These are phyloP conservation scores for Enoplosus armatus DNA, from an alignment of 2,797 vertebrate genomes.

Conservation along the genomic window DNA sequence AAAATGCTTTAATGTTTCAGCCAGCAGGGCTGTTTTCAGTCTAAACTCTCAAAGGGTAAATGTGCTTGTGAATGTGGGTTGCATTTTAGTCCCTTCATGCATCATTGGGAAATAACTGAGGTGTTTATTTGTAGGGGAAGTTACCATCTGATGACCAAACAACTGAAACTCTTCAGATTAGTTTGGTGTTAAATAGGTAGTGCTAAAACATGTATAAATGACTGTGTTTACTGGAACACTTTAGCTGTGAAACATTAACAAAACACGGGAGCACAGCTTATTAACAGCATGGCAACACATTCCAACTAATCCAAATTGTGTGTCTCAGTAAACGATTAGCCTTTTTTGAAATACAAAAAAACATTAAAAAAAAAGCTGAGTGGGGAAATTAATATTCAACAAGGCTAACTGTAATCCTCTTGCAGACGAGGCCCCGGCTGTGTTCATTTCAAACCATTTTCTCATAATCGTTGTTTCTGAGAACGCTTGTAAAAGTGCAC, in stretches of 20 bases:
- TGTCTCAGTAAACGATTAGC: neutral
- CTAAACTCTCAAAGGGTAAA: neutral
- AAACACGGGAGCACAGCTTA: neutral
- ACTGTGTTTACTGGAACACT: neutral
- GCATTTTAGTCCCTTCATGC: neutral
- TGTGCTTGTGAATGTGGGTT: conserved; percentile 2
- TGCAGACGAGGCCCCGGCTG: neutral
- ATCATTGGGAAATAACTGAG: neutral
- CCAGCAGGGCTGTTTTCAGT: conserved; percentile 5
- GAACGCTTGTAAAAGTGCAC: neutral
- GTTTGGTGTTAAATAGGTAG: neutral
- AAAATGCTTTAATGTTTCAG: conserved; percentile 33
- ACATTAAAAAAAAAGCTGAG: neutral
- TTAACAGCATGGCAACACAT: neutral
- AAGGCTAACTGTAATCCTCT: neutral
- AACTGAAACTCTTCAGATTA: neutral
- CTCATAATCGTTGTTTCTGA: neutral
- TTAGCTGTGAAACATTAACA: conserved; percentile 14
- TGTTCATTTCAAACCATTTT: neutral
- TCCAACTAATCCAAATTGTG: neutral
- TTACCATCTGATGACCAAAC: neutral
- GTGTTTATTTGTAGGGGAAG: neutral
- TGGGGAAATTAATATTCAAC: neutral
- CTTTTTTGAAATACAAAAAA: neutral
- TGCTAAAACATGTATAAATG: neutral